phyloP scores from a whole-genome alignment of 2,888 invertebrate species.

The Stenoptilia bipunctidactyla region DNA sequence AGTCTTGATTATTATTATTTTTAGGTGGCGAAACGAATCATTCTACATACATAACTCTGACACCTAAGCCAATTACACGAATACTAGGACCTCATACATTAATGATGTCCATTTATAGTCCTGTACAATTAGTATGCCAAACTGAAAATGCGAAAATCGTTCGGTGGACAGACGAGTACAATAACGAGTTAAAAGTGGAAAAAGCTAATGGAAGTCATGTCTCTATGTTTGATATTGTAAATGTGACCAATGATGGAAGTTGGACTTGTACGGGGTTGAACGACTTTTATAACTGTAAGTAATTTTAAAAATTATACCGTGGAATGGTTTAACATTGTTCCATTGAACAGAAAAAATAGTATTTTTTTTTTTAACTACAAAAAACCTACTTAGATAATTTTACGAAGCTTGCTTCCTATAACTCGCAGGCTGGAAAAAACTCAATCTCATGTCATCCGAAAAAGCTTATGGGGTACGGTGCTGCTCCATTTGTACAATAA shows the following conservation, averaged over 20 bases:
- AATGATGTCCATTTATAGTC: conserved; percentile 20
- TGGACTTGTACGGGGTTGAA: conserved; percentile 40
- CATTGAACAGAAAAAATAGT: too few relatives aligned
- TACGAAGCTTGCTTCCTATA: too few relatives aligned
- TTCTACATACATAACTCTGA: conserved; percentile 28
- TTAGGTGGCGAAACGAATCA: conserved; percentile 40
- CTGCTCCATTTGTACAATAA: too few relatives aligned
- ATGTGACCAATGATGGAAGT: conserved; percentile 30
- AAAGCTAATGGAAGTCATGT: conserved; percentile 22
- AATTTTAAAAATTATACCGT: too few relatives aligned
- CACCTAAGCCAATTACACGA: conserved; percentile 33
- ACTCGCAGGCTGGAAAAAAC: too few relatives aligned
- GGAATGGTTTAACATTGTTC: too few relatives aligned
- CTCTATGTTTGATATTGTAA: conserved; percentile 28
- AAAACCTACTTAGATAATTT: too few relatives aligned
- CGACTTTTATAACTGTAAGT: conserved; percentile 8
- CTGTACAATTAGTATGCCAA: conserved; percentile 33
- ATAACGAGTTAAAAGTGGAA: conserved; percentile 18
- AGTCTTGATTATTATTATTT: conserved; percentile 3
- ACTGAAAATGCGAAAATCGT: conserved; percentile 32
- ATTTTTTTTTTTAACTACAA: too few relatives aligned
- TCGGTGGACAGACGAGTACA: conserved; percentile 31
- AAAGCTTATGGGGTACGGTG: too few relatives aligned
- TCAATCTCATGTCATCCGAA: too few relatives aligned
- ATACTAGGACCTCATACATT: conserved; percentile 42